Evolutionary conservation across 1,140 invertebrate species (phyloP).

Genomic region (Ephestia elutella): DNA sequence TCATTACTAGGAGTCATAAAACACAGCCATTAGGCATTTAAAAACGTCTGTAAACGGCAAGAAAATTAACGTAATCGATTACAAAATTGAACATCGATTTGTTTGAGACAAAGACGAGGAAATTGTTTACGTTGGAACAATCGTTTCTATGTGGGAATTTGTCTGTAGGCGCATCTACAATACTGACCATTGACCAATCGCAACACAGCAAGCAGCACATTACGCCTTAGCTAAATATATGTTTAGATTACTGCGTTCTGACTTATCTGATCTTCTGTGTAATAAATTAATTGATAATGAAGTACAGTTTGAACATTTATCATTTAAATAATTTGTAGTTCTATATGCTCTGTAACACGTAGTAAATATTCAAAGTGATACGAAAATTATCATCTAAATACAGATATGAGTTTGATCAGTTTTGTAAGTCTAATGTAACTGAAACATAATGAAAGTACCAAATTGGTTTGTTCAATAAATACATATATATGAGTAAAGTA

Average conservation of each 20-base stretch:
- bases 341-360: background rate
- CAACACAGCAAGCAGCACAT: background rate
- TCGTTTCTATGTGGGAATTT: background rate
- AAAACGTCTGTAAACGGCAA: background rate
- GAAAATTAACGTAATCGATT: background rate
- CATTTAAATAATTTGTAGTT: background rate
- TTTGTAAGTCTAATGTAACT: too few species aligned
- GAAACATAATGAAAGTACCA: too few species aligned
- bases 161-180: background rate
- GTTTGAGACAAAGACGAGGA: constrained; percentile 2
- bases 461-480: too few species aligned
- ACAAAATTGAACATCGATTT: background rate
- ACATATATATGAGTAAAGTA: too few species aligned
- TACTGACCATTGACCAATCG: too few species aligned
- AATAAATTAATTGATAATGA: constrained; percentile 13
- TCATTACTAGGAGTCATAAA: too few species aligned
- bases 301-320: background rate
- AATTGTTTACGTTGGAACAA: background rate
- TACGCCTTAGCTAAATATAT: background rate
- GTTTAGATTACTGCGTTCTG: background rate
- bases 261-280: constrained; percentile 11
- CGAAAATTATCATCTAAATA: too few species aligned
- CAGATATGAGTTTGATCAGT: too few species aligned
- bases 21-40: too few species aligned
- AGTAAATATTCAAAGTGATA: too few species aligned